Evolutionary conservation across 2,888 invertebrate species (phyloP), one percentile per base, ranked within the genome.

Genomic region (Stenolophus ochropezus): DNA sequence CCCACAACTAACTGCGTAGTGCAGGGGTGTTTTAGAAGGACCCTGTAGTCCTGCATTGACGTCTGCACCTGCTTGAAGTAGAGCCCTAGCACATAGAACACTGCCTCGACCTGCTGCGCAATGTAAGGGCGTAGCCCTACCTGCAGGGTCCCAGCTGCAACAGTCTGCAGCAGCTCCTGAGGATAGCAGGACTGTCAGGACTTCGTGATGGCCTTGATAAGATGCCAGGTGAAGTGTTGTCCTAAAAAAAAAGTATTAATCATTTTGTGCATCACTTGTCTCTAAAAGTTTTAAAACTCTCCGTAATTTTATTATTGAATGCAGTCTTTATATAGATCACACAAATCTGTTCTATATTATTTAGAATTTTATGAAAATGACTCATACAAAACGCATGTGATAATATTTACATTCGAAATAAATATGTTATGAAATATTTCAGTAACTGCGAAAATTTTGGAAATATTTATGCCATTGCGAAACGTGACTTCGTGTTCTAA

Each of bases 1-100:
- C 86, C 94, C 92, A 86, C 94, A 95, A 84, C 95, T 92, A 75
- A 96, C 96, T 0, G 97, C 97, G 87, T 95, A 96, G 87, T 96
- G 96, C 83, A 97, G 89, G 0, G 97, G 94, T 51, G 95, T 96
- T 83, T 93, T 92, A 78, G 92, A 92, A 6, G 87, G 83, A 33
- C 81, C 84, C 11, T 87, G 85, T 20, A 91, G 85, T 16, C 95
- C 95, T 4, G 94, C 94, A 86, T 95, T 94, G n/a, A 95, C 93
- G 85, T 95, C 93, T n/a, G 96, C 96, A 0, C 94, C 95, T 82
- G 93, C 91, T 82, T 92, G 91, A 81, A 96, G 89, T 83, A 97
- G 88, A 84, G 93, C 88, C 89, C 93, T 90, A 53, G 94, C 90
- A 85, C 93, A 92, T 21, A 89, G 86, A n/a, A 93, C 87, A 84